These are phyloP conservation scores for Cebus imitator DNA, from an alignment of 2,113 vertebrate genomes.

Conservation along the genomic window DNA sequence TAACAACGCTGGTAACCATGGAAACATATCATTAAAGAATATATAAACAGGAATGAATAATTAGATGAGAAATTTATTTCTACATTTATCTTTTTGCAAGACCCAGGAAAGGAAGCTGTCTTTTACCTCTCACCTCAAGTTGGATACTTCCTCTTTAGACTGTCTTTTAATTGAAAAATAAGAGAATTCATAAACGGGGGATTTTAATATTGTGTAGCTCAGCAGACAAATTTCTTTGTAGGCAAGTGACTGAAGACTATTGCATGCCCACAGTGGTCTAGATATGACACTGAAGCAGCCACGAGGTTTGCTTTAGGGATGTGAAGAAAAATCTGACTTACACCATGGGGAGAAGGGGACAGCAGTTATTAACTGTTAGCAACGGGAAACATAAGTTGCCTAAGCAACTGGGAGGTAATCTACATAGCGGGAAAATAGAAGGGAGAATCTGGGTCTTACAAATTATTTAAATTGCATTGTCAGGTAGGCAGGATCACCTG, in stretches of 20 bases:
- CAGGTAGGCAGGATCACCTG: not conserved
- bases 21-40: slow-evolving; percentile 80
- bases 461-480: not conserved
- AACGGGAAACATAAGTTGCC: not conserved
- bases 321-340: not conserved
- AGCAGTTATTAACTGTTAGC: not conserved
- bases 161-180: slow-evolving; percentile 55
- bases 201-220: slow-evolving; percentile 52
- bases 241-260: slow-evolving; percentile 14
- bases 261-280: not conserved
- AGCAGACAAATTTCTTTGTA: slow-evolving; percentile 42
- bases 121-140: slow-evolving; percentile 56
- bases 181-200: slow-evolving; percentile 30
- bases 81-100: slow-evolving; percentile 75
- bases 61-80: slow-evolving; percentile 77
- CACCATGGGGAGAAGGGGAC: not conserved
- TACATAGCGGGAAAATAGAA: not conserved
- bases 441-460: not conserved
- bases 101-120: slow-evolving; percentile 54
- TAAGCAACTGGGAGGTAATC: not conserved
- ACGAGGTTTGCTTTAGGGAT: not conserved
- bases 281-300: not conserved
- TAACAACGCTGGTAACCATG: slow-evolving; percentile 78
- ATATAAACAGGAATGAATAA: slow-evolving; percentile 81
- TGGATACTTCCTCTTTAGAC: slow-evolving; percentile 52